A percentile compares a stretch with the other conserved stretches of the same genome.
Evolutionary conservation across 1,140 invertebrate species (phyloP).

Genomic region (Calosoma granatense): DNA sequence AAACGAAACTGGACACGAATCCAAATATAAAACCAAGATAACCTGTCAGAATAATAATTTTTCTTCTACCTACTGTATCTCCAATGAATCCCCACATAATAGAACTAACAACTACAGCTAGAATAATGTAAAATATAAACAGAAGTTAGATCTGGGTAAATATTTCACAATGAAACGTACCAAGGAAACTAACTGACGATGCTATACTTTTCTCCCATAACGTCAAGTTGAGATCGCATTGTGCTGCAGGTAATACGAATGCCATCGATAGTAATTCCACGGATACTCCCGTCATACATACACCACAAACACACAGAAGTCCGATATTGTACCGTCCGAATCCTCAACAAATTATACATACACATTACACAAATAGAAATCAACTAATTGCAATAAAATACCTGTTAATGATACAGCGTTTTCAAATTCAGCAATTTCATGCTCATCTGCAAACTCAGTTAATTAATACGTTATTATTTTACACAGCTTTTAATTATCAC

Average conservation of each 20-base stretch:
- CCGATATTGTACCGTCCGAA: neutral
- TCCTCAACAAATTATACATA: neutral
- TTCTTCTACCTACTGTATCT: slow-evolving; percentile 29
- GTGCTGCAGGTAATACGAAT: slow-evolving; percentile 21
- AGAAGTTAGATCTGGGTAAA: no score
- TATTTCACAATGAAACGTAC: no score
- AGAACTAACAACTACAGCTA: slow-evolving; percentile 30
- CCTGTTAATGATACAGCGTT: no score
- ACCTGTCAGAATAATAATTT: slow-evolving; percentile 47
- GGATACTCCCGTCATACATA: neutral
- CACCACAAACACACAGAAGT: neutral
- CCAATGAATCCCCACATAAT: slow-evolving; percentile 33
- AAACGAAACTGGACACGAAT: slow-evolving; percentile 45
- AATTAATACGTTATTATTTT: no score
- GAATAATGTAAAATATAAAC: slow-evolving; percentile 14
- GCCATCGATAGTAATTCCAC: slow-evolving; percentile 10
- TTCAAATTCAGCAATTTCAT: no score
- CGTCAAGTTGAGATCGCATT: slow-evolving; percentile 23
- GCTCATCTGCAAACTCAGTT: no score
- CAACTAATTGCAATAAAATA: no score
- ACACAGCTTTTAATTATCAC: no score
- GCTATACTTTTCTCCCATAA: slow-evolving; percentile 18
- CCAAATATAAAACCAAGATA: slow-evolving; percentile 45
- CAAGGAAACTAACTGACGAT: slow-evolving; percentile 18
- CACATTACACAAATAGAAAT: no score